Base-by-base conservation (phyloP, 2,888 invertebrate species). In the Pecten maximus region DNA sequence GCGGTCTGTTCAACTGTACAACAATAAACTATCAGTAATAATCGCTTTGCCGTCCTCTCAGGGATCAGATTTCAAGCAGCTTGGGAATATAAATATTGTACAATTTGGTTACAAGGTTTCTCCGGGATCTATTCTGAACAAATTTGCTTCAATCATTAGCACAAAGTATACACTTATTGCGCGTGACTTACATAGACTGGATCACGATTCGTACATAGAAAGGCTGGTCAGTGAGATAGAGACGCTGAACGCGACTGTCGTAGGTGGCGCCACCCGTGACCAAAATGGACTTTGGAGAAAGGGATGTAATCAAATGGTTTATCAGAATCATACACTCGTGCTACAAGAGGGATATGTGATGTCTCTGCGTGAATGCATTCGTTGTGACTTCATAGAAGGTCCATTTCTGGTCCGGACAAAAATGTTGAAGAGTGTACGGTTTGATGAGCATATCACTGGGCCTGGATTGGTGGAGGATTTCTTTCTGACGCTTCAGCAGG, bases 381-480 rank as follows among this genome's bases (percentile, higher is more conserved):
- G 93, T 86, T 96, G 96, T 93, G 95, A 96, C 91, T 94, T 95
- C 89, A 90, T 95, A 4, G 92, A 94, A 88, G 96, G 96, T 4
- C 96, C 96, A 10, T 95, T 96, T 91, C 89, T 96, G 8, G 91
- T 93, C 0, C 92, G 91, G 40, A 95, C 94, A 23, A 90, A 90
- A 12, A 74, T 94, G 0, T 89, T 96, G 1, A 88, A 87, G 28
- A 87, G 92, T 4, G 88, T 93, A 50, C 90, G 88, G 0, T 93
- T 96, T 40, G 92, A 92, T 48, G 92, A 92, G n/a, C 74, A 88
- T 3, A 88, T 95, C 86, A 90, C 92, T 8, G 89, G 88, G 2
- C 88, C 90, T 39, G 94, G 94, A 2, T 60, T 95, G 12, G 95
- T 95, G 90, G 94, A 95, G 88, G 96, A 96, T 88, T 96, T 95